These are phyloP conservation scores for Bettongia penicillata DNA, from an alignment of 2,113 vertebrate genomes.

Conservation along the genomic window DNA sequence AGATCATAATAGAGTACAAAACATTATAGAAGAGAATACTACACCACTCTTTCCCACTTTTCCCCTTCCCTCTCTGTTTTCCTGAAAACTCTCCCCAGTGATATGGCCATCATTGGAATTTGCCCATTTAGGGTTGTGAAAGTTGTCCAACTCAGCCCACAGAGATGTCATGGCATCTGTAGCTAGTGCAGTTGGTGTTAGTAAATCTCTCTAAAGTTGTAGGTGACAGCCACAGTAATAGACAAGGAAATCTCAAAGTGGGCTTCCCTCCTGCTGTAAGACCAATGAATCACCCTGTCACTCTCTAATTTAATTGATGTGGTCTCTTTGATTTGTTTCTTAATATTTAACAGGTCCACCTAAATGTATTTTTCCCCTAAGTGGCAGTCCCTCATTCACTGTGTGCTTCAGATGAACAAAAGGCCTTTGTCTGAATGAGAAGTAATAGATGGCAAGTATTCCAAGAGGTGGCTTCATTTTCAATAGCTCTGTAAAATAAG, in stretches of 20 bases:
- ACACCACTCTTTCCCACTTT: background rate
- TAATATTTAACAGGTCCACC: conserved; percentile 10
- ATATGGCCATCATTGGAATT: background rate
- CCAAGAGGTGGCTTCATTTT: conserved; percentile 1
- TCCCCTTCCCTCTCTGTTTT: background rate
- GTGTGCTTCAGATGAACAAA: conserved; percentile 53
- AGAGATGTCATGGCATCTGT: background rate
- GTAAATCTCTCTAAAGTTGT: background rate
- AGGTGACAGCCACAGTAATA: background rate
- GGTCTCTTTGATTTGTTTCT: conserved; percentile 50
- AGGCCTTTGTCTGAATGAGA: conserved; percentile 42
- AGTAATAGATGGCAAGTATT: conserved; percentile 24
- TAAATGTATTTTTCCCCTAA: conserved; percentile 56
- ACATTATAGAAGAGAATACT: background rate
- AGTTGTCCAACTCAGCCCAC: background rate
- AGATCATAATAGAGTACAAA: background rate
- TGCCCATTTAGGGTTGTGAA: background rate
- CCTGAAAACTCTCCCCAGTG: background rate
- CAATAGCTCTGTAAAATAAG: conserved; percentile 48
- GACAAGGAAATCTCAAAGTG: background rate
- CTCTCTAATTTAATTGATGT: conserved; percentile 49
- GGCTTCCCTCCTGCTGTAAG: background rate
- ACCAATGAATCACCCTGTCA: background rate
- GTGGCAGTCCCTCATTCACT: conserved; percentile 54
- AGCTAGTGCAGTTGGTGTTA: background rate